Evolutionary conservation across 2,797 vertebrate species (phyloP).

Genomic region (Psittacula derbiana): DNA sequence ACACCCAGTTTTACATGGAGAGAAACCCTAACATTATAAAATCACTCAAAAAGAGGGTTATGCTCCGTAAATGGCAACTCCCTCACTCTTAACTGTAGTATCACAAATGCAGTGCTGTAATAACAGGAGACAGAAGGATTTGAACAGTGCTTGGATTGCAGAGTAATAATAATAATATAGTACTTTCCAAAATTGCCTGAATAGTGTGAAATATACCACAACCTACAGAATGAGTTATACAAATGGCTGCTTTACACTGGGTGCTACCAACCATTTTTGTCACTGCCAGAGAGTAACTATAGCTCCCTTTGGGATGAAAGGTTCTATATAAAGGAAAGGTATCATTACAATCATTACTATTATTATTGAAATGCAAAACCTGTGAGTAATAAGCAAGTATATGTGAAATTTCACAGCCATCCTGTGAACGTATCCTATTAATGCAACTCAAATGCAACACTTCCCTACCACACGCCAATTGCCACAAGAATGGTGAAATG

Average conservation of each 20-base stretch:
- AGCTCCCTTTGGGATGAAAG: constrained; percentile 69
- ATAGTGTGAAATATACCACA: constrained; percentile 69
- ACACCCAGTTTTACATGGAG: constrained; percentile 33
- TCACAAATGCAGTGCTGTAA: constrained; percentile 68
- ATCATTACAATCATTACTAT: constrained; percentile 74
- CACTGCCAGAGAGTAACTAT: constrained; percentile 58
- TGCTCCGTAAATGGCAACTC: constrained; percentile 64
- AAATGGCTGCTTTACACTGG: constrained; percentile 67
- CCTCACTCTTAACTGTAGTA: constrained; percentile 70
- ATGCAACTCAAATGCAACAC: constrained; percentile 34
- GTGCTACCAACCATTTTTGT: constrained; percentile 69
- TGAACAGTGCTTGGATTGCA: constrained; percentile 68
- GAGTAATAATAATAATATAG: constrained; percentile 71
- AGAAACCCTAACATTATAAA: constrained; percentile 70
- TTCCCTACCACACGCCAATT: constrained; percentile 32
- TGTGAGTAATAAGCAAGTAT: constrained; percentile 65
- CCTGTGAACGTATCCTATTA: constrained; percentile 48
- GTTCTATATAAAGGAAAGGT: constrained; percentile 61
- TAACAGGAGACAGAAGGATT: constrained; percentile 65
- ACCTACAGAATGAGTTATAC: constrained; percentile 65
- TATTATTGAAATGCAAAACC: constrained; percentile 74
- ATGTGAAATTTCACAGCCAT: constrained; percentile 64
- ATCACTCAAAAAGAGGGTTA: constrained; percentile 70
- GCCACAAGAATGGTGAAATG: constrained; percentile 58
- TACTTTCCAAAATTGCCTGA: constrained; percentile 71